Evolutionary conservation across 2,888 invertebrate genomes (phyloP), one percentile per base, ranked within the genome.

Genomic region (Xestoiulus laeticollis): DNA sequence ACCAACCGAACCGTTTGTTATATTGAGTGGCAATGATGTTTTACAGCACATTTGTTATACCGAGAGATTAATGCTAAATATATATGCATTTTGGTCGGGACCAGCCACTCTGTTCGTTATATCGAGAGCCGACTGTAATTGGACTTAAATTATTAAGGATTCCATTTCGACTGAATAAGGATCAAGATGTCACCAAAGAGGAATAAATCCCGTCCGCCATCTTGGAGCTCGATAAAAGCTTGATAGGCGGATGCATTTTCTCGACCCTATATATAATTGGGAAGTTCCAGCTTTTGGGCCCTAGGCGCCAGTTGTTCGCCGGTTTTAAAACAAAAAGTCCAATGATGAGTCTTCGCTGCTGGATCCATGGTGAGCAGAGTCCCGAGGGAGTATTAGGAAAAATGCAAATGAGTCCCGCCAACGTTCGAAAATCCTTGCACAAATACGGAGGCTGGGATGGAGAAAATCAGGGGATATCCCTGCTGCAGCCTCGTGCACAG

Each of bases 331-430:
- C 59, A 59, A 59, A n/a, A 59, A 59, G 59, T 19, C 59, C 59
- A 6, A n/a, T 59, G 59, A 59, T 19, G n/a, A n/a, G n/a, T n/a
- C 59, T 59, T n/a, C n/a, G 48, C 59, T 59, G 16, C 59, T 59
- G 59, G 59, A 59, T 59, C n/a, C 59, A n/a, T 38, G 6, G 8
- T 5, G 6, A 19, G 6, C 59, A n/a, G 59, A 59, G 59, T 59
- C 59, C 59, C n/a, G 59, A n/a, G 59, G 59, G n/a, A 59, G n/a
- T 59, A 59, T n/a, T n/a, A n/a, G 59, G 19, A n/a, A 59, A 59
- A 59, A 59, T 59, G 59, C 59, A 59, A 59, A 59, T 59, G 59
- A 59, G 59, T 59, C 59, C 59, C 59, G 59, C 59, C 59, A 59
- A 59, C 59, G 59, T 59, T 59, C 59, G 59, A 59, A 59, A 59